Evolutionary conservation across 2,113 vertebrate species (phyloP).

Genomic region (Rhabdornis inornatus): DNA sequence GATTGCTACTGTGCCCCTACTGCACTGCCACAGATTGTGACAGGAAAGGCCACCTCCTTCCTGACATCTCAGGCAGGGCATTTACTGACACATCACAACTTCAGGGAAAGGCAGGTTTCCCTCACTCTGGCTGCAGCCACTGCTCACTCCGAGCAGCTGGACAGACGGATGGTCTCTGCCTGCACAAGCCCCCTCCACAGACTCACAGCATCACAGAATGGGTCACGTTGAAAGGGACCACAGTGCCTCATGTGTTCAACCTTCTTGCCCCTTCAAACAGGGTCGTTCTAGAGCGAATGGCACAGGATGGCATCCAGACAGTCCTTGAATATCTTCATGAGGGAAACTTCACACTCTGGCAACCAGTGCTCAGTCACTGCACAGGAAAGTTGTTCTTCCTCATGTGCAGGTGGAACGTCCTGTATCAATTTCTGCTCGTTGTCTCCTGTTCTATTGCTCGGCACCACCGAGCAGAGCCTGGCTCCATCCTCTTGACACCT

Average conservation of each 20-base stretch:
- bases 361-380: not conserved
- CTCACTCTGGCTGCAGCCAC: accelerated
- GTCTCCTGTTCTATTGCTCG: not conserved
- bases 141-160: accelerated
- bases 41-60: not conserved
- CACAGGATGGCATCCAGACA: not conserved
- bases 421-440: not conserved
- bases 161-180: not conserved
- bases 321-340: not conserved
- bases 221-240: not conserved
- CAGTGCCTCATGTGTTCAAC: not conserved
- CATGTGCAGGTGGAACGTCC: not conserved
- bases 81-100: accelerated
- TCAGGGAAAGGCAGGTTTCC: not conserved
- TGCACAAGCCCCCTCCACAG: accelerated
- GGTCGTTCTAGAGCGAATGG: not conserved
- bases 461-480: not conserved
- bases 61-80: not conserved
- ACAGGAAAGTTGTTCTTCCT: not conserved
- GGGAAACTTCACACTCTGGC: not conserved
- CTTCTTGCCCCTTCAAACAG: not conserved
- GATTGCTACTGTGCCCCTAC: not conserved
- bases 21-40: not conserved
- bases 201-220: not conserved
- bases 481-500: not conserved